These are phyloP conservation scores for Coleophora deauratella DNA, from an alignment of 2,888 invertebrate species.

Conservation along the genomic window DNA sequence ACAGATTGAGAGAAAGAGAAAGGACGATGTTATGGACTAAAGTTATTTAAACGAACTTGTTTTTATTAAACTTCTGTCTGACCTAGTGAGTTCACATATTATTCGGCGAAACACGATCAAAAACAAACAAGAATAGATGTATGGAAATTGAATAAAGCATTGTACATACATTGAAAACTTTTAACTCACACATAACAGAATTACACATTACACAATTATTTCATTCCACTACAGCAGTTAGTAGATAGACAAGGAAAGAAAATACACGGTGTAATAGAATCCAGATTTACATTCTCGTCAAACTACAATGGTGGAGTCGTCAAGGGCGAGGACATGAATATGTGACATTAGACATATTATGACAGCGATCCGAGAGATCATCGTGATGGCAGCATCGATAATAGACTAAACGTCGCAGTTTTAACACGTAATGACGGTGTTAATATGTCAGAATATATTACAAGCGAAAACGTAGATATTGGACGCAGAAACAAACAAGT, in stretches of 20 bases:
- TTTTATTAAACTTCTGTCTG: constrained; percentile 53
- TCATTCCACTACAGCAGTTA: background rate
- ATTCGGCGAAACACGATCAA: no score
- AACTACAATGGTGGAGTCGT: constrained; percentile 29
- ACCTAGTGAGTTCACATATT: constrained; percentile 21
- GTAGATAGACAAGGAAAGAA: constrained; percentile 7
- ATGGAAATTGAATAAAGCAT: no score
- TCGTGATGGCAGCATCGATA: background rate
- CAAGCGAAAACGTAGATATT: no score
- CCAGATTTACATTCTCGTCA: constrained; percentile 36
- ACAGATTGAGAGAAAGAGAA: constrained; percentile 30
- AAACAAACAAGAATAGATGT: no score
- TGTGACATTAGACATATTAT: no score
- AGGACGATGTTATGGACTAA: constrained; percentile 19
- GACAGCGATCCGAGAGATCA: background rate
- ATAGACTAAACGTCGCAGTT: background rate
- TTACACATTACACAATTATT: no score
- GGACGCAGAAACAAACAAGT: no score
- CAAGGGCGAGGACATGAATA: constrained; percentile 37
- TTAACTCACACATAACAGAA: no score
- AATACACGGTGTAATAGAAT: no score
- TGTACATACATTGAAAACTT: no score
- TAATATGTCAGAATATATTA: no score
- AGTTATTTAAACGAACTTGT: constrained; percentile 34
- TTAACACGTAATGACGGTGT: no score